These are phyloP conservation scores for Empis stercorea DNA, from an alignment of 2,888 invertebrate genomes.

Conservation along the genomic window DNA sequence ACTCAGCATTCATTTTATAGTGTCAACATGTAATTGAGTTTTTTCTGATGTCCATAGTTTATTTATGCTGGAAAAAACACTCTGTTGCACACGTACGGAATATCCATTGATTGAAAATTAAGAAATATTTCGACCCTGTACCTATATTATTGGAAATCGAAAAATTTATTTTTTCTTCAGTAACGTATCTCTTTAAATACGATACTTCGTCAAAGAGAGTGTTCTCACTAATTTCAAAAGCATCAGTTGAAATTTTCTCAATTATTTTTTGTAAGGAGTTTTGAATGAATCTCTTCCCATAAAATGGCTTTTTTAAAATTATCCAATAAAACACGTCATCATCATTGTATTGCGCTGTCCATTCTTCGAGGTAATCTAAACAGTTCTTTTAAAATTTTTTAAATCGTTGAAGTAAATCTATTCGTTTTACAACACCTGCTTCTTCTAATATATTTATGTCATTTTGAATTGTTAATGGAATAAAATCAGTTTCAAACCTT, in stretches of 20 bases:
- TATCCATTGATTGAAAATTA: background rate
- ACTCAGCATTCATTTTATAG: background rate
- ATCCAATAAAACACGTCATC: background rate
- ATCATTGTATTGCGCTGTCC: background rate
- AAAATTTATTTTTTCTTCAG: background rate
- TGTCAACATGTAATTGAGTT: background rate
- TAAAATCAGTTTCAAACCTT: background rate
- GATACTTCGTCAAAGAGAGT: background rate
- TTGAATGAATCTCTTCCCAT: background rate
- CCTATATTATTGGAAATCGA: background rate
- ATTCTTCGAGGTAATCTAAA: background rate
- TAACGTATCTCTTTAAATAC: background rate
- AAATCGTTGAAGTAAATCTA: background rate
- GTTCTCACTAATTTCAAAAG: background rate
- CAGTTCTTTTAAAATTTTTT: background rate
- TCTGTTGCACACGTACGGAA: background rate
- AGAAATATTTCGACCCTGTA: background rate
- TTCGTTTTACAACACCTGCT: background rate
- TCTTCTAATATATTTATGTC: background rate
- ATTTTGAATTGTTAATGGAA: conserved; percentile 1
- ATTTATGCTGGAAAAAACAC: background rate
- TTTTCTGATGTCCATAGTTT: background rate
- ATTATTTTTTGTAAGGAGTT: background rate
- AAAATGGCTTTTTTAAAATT: background rate
- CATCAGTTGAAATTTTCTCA: background rate